Percentiles rank a stretch among this genome's conserved stretches.
phyloP scores from a whole-genome alignment of 1,140 invertebrate genomes.

The Drosophila subobscura region DNA sequence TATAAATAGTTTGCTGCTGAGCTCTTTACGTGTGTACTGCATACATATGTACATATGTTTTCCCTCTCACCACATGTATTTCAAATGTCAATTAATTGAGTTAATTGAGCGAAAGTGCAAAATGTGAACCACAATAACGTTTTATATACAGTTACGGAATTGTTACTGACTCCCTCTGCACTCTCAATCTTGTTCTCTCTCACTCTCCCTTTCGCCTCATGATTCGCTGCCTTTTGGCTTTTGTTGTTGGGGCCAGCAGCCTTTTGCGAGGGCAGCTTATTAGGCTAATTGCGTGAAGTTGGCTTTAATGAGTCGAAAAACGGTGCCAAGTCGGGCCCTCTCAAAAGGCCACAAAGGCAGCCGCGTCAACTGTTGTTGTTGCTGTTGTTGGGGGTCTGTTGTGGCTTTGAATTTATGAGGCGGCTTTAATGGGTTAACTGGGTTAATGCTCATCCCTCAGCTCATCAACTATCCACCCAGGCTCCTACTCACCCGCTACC shows the following conservation, averaged over 20 bases:
- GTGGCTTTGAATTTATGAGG: conserved; percentile 76
- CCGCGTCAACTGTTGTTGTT: conserved; percentile 27
- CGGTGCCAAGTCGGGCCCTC: conserved; percentile 57
- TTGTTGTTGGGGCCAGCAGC: conserved; percentile 34
- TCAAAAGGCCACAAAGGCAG: conserved; percentile 56
- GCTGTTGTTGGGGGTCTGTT: conserved; percentile 26
- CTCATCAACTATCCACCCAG: conserved; percentile 47
- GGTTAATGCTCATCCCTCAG: conserved; percentile 62
- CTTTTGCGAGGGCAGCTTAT: conserved; percentile 64
- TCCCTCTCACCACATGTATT: conserved; percentile 21
- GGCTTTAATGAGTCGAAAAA: conserved; percentile 80
- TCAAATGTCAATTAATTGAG: conserved; percentile 66
- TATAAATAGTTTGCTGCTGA: too few species aligned
- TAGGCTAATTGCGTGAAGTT: conserved; percentile 80
- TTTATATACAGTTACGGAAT: conserved; percentile 47
- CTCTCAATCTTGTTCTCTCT: too few species aligned
- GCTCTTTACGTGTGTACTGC: too few species aligned
- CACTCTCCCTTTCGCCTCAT: background rate
- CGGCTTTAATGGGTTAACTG: conserved; percentile 77
- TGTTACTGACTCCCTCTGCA: background rate
- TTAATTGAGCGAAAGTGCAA: conserved; percentile 71
- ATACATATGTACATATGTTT: too few species aligned
- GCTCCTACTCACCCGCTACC: conserved; percentile 4
- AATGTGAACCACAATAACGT: conserved; percentile 59
- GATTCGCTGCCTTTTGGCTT: conserved; percentile 14